phyloP scores from a whole-genome alignment of 2,888 invertebrate species.

The Drosophila merina region DNA sequence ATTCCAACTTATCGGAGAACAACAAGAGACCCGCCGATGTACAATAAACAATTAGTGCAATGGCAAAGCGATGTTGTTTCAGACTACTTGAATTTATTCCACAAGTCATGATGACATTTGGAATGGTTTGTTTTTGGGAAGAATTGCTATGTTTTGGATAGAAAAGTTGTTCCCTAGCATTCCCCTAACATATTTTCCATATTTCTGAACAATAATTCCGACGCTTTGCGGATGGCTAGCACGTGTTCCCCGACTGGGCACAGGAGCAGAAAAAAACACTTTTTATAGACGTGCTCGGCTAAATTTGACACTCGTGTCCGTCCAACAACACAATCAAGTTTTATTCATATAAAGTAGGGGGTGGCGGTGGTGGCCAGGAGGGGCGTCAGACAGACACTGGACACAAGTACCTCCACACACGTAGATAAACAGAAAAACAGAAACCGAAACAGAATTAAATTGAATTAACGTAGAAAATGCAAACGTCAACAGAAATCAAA shows the following conservation, averaged over 20 bases:
- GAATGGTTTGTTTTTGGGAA: slow-evolving; percentile 1
- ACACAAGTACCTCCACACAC: slow-evolving; percentile 7
- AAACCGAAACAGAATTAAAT: slow-evolving; percentile 46
- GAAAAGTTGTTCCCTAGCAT: neutral
- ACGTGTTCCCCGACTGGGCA: slow-evolving; percentile 68
- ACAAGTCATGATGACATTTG: slow-evolving; percentile 13
- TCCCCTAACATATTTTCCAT: neutral
- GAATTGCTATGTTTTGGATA: neutral
- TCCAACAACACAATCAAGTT: slow-evolving; percentile 51
- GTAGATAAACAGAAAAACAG: slow-evolving; percentile 10
- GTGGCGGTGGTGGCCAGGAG: neutral
- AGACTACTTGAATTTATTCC: slow-evolving; percentile 39
- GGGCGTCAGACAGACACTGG: neutral
- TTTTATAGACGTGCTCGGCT: slow-evolving; percentile 54
- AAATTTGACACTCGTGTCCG: slow-evolving; percentile 69
- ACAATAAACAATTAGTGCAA: slow-evolving; percentile 72
- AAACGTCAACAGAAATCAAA: slow-evolving; percentile 77
- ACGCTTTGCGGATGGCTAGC: slow-evolving; percentile 32
- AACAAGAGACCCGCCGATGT: slow-evolving; percentile 37
- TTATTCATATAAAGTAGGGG: slow-evolving; percentile 19
- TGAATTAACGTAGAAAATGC: slow-evolving; percentile 71
- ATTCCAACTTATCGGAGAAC: slow-evolving; percentile 53
- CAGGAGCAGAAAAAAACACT: slow-evolving; percentile 29
- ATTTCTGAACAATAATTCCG: slow-evolving; percentile 19
- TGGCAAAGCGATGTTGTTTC: slow-evolving; percentile 60